phyloP scores from a whole-genome alignment of 2,113 vertebrate genomes.

The Eonycteris spelaea region DNA sequence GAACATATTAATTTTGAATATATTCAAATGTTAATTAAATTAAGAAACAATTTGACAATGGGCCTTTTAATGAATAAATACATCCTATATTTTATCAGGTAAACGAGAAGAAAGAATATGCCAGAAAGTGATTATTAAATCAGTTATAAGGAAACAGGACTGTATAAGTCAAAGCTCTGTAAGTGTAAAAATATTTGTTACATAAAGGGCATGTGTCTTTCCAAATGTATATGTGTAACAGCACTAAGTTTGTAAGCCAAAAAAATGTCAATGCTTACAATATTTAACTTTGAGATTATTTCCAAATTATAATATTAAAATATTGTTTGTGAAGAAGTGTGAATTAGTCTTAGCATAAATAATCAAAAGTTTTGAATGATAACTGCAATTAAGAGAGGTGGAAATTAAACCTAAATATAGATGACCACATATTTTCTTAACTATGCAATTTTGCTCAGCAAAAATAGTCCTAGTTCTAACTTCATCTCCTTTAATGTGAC shows the following conservation, averaged over 20 bases:
- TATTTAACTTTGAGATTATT: conserved; percentile 23
- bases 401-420: neutral
- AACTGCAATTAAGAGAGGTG: neutral
- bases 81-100: conserved; percentile 86
- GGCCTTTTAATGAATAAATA: neutral
- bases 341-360: conserved; percentile 43
- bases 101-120: conserved; percentile 96
- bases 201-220: neutral
- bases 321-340: neutral
- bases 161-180: conserved; percentile 95
- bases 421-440: neutral
- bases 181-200: conserved; percentile 76
- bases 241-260: neutral
- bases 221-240: neutral
- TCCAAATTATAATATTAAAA: conserved; percentile 24
- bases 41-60: neutral
- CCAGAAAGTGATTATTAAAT: conserved; percentile 95
- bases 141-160: conserved; percentile 94
- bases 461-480: neutral
- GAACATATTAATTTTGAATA: neutral
- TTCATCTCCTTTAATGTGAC: too few relatives aligned
- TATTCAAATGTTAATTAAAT: neutral
- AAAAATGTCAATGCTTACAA: neutral
- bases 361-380: neutral
- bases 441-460: neutral